Evolutionary conservation across 1,140 invertebrate genomes (phyloP).

Genomic region (Pachypeltis micranthus): DNA sequence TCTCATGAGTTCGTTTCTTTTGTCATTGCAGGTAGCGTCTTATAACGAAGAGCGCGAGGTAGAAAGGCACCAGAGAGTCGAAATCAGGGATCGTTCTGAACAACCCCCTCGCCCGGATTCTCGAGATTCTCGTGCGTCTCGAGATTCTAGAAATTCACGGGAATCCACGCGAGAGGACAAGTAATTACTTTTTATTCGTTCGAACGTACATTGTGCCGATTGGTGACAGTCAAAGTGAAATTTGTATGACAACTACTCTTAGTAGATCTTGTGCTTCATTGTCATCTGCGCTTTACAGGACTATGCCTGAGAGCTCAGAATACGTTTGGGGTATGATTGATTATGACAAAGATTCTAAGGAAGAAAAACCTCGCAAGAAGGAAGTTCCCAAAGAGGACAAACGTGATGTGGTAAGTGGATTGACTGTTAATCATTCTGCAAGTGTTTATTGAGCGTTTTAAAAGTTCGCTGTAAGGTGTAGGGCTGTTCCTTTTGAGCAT

Average conservation of each 20-base stretch:
- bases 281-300: constrained; percentile 9
- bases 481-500: too few species aligned
- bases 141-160: constrained; percentile 42
- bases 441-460: too few species aligned
- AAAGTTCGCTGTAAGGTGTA: too few species aligned
- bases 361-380: constrained; percentile 19
- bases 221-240: too few species aligned
- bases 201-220: too few species aligned
- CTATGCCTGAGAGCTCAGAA: constrained; percentile 8
- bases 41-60: not conserved
- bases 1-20: not conserved
- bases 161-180: constrained; percentile 16
- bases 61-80: not conserved
- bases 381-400: constrained; percentile 15
- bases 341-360: constrained; percentile 17
- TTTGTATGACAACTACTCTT: too few species aligned
- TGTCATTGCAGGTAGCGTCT: not conserved
- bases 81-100: constrained; percentile 4
- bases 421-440: too few species aligned
- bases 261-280: not conserved
- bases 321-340: constrained; percentile 18
- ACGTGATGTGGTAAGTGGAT: not conserved
- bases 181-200: too few species aligned
- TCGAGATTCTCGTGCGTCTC: constrained; percentile 36
- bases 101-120: constrained; percentile 41